Base-by-base conservation (phyloP, 1,140 invertebrate species). In the Colletes latitarsis region DNA sequence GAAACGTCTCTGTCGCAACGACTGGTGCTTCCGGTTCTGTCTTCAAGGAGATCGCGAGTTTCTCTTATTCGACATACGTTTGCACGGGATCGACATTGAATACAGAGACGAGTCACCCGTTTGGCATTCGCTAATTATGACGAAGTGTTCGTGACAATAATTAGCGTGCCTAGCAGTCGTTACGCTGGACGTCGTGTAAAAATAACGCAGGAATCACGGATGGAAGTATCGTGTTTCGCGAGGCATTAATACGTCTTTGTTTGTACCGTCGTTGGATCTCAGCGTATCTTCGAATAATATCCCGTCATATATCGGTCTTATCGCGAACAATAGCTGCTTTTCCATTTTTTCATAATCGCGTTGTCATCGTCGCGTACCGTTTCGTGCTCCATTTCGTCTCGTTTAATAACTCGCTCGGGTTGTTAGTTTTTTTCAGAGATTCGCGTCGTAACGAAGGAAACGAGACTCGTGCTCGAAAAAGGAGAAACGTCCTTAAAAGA, bases 211-310 rank as follows among this genome's bases (percentile, higher is more conserved):
- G 15, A 46, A 60, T 43, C 58, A 39, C 19, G 60, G 17, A 9
- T 55, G 69, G 60, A 46, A 63, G 60, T 63, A 64, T 79, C 77
- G 14, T 1, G 14, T 71, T 79, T 79, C 49, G 72, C n/a, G 52
- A 69, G 52, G 55, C 69, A 73, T 79, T 79, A 73, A 79, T 72
- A 39, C 60, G 14, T 79, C 58, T 79, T 79, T 57, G 60, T 79
- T 79, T 73, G 43, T 43, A 19, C 46, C 57, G 15, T 19, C 46
- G 9, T 79, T 72, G 64, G 63, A 60, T 72, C 2, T 4, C 10
- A 9, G 58, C 39, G 39, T 49, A 79, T 73, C 69, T 73, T n/a
- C 69, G 64, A 79, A 64, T 79, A 79, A 79, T 73, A 53, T 46
- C n/a, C 69, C 77, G 72, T 79, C 73, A 69, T 73, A 46, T 73